Conservation (phyloP, 2,888 invertebrate genomes). For the Punctoribates punctum region DNA sequence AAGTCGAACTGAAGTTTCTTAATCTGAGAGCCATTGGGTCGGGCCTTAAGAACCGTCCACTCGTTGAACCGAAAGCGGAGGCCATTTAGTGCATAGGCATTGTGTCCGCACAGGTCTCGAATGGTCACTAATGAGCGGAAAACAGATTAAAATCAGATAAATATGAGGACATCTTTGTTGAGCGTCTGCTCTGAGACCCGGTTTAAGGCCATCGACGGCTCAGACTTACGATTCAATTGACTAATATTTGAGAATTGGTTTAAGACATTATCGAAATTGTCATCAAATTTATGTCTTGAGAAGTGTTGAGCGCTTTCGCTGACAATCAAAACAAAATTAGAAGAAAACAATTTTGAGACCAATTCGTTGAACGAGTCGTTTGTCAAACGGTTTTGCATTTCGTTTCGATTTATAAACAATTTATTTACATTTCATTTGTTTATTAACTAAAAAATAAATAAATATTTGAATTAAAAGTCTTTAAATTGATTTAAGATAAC, state of each 20-base stretch:
- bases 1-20: conserved; percentile 34
- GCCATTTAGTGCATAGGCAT: conserved; percentile 36
- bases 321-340: background rate
- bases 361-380: background rate
- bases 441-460: background rate
- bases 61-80: conserved; percentile 34
- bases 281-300: background rate
- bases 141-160: background rate
- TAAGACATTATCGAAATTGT: background rate
- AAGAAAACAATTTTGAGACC: background rate
- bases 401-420: too few species aligned
- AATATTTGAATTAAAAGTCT: background rate
- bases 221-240: background rate
- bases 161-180: background rate
- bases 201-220: too few species aligned
- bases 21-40: conserved; percentile 23
- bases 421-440: too few species aligned
- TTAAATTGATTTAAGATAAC: background rate
- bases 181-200: background rate
- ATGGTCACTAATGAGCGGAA: conserved; percentile 28
- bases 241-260: background rate
- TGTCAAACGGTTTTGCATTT: too few species aligned
- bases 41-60: conserved; percentile 1
- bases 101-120: conserved; percentile 38
- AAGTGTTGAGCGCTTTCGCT: conserved; percentile 5